phyloP scores from a whole-genome alignment of 2,113 vertebrate genomes.

The Meleagris gallopavo region DNA sequence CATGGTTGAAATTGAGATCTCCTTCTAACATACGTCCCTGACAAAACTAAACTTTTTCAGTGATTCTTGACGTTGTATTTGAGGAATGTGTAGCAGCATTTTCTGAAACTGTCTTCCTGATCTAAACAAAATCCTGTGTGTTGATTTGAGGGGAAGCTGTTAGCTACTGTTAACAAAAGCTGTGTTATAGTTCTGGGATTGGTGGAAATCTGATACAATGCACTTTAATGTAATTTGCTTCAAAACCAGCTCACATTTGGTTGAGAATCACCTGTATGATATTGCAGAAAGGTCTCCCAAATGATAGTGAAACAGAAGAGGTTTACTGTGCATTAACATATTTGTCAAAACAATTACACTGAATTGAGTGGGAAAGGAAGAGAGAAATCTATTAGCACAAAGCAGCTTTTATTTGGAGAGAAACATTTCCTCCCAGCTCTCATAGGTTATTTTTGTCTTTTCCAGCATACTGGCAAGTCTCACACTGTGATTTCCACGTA shows the following conservation, averaged over 20 bases:
- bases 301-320: background rate
- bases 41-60: background rate
- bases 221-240: background rate
- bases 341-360: background rate
- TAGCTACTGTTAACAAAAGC: background rate
- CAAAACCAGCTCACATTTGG: background rate
- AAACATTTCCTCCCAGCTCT: background rate
- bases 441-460: background rate
- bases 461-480: background rate
- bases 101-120: background rate
- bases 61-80: background rate
- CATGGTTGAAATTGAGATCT: background rate
- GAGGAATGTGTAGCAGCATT: background rate
- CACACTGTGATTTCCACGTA: background rate
- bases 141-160: background rate
- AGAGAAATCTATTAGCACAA: background rate
- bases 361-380: background rate
- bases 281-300: background rate
- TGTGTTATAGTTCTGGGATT: background rate
- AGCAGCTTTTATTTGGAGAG: background rate
- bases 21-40: background rate
- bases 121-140: background rate
- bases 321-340: background rate
- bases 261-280: background rate
- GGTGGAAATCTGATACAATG: background rate